Conservation (phyloP, 2,888 invertebrate genomes). For the Ametastegia equiseti region DNA sequence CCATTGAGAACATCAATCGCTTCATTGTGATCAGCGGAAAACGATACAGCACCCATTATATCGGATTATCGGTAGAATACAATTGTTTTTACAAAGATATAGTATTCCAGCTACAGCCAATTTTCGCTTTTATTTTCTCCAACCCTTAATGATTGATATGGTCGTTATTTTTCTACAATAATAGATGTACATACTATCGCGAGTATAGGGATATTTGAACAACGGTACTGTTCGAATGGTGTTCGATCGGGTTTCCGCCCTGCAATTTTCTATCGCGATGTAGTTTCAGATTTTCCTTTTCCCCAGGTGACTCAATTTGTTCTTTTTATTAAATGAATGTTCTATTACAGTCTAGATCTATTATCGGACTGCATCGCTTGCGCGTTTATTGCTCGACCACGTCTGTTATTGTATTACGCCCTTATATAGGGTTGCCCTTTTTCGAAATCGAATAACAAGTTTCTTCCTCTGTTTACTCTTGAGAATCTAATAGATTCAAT, state of each 20-base stretch:
- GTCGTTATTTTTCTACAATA: neutral
- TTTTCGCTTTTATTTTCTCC: neutral
- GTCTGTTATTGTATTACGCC: conserved; percentile 7
- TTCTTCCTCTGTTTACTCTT: neutral
- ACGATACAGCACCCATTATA: neutral
- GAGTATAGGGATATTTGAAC: neutral
- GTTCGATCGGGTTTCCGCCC: neutral
- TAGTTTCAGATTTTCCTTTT: conserved; percentile 18
- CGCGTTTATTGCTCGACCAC: neutral
- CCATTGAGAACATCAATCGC: neutral
- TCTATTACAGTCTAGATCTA: conserved; percentile 29
- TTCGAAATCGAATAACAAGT: conserved; percentile 21
- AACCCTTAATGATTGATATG: neutral
- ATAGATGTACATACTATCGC: neutral
- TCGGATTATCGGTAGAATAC: neutral
- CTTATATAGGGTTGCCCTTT: neutral
- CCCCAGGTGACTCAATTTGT: neutral
- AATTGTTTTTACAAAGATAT: neutral
- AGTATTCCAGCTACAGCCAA: neutral
- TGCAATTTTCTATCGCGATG: neutral
- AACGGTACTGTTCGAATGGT: neutral
- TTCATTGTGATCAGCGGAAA: neutral
- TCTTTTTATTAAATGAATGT: conserved; percentile 31
- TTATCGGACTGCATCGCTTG: conserved; percentile 11
- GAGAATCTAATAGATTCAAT: neutral